Evolutionary conservation across 2,113 vertebrate species (phyloP).

Genomic region (Colossoma macropomum): DNA sequence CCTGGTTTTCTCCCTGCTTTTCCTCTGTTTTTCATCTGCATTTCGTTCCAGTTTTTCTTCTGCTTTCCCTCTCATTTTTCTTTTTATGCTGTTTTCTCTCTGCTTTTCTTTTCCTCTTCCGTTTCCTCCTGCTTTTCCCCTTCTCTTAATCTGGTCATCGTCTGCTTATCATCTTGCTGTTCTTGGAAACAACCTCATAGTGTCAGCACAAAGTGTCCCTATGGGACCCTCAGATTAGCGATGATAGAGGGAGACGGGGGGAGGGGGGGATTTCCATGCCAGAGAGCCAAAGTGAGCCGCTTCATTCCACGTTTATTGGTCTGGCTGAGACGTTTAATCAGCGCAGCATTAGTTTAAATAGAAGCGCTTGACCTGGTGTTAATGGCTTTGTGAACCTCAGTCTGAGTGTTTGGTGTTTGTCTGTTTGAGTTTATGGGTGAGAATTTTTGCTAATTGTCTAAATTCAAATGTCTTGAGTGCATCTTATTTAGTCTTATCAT

Average conservation of each 20-base stretch:
- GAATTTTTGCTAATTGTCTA: neutral
- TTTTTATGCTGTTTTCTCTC: too few species aligned
- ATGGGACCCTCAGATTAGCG: slow-evolving; percentile 78
- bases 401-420: neutral
- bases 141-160: slow-evolving; percentile 72
- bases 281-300: neutral
- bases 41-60: too few species aligned
- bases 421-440: neutral
- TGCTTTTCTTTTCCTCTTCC: neutral
- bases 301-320: neutral
- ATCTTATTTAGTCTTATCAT: neutral
- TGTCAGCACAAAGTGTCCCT: slow-evolving; percentile 66
- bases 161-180: slow-evolving; percentile 71
- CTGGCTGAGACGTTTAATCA: neutral
- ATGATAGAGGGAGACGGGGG: neutral
- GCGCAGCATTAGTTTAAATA: neutral
- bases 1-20: neutral
- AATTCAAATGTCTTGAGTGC: neutral
- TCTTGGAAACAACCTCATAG: slow-evolving; percentile 71
- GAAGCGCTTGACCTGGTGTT: neutral
- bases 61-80: neutral
- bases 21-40: neutral
- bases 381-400: neutral
- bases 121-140: too few species aligned
- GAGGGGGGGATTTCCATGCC: neutral